Conservation (phyloP, 2,888 invertebrate genomes). For the Cephus nigrinus region DNA sequence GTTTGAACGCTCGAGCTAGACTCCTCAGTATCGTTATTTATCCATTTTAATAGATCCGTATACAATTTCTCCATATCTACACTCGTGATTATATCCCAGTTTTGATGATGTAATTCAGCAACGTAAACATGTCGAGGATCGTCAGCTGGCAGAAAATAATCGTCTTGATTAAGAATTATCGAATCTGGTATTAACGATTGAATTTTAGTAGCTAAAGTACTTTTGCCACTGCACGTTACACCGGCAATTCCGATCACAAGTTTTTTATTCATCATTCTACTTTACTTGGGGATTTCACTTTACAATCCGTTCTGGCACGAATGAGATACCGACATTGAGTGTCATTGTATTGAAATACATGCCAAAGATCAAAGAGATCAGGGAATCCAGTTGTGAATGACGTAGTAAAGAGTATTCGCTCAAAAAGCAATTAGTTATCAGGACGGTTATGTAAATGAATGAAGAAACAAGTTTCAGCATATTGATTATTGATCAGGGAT, state of each 20-base stretch:
- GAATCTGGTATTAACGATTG: slow-evolving; percentile 63
- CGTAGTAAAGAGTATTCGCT: too few species aligned
- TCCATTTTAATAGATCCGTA: slow-evolving; percentile 69
- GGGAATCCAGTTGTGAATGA: too few species aligned
- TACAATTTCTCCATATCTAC: slow-evolving; percentile 81
- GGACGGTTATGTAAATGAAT: too few species aligned
- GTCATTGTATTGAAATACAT: too few species aligned
- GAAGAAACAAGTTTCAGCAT: too few species aligned
- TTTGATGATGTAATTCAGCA: slow-evolving; percentile 76
- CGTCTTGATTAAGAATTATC: slow-evolving; percentile 77
- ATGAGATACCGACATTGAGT: too few species aligned
- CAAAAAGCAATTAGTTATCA: too few species aligned
- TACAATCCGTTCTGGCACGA: neutral
- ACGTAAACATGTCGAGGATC: slow-evolving; percentile 75
- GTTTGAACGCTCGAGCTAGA: slow-evolving; percentile 38
- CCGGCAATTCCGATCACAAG: slow-evolving; percentile 80
- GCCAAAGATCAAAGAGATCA: too few species aligned
- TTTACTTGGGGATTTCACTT: neutral
- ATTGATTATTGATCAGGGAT: too few species aligned
- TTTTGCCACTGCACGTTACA: slow-evolving; percentile 87
- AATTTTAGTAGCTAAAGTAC: slow-evolving; percentile 75
- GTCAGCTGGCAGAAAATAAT: slow-evolving; percentile 77
- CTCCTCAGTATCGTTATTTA: slow-evolving; percentile 56
- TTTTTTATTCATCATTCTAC: slow-evolving; percentile 67
- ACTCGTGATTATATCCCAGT: slow-evolving; percentile 80